Conservation (phyloP, 2,113 vertebrate species). For the Acrocephalus arundinaceus region DNA sequence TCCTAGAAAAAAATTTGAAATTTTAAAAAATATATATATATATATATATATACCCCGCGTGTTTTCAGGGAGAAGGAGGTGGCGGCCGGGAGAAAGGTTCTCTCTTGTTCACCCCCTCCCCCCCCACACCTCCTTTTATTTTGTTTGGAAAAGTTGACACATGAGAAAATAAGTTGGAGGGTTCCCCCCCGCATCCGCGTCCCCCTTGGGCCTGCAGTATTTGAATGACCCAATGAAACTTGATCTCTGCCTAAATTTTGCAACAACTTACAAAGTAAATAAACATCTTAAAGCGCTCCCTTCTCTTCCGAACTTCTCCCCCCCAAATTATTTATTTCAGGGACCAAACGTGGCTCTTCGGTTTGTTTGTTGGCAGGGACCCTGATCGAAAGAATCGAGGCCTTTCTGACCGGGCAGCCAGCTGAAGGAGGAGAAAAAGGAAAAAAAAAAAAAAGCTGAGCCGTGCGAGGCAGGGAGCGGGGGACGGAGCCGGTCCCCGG, state of each 20-base stretch:
- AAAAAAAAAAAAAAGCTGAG: not conserved
- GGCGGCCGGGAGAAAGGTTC: not conserved
- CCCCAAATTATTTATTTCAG: not conserved
- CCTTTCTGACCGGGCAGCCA: conserved; percentile 5
- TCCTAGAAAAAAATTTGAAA: too few relatives aligned
- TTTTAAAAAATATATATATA: too few relatives aligned
- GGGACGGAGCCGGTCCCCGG: not conserved
- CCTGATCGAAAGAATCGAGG: conserved; percentile 4
- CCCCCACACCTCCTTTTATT: not conserved
- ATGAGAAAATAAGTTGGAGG: conserved; percentile 27
- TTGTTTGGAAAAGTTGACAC: conserved; percentile 59
- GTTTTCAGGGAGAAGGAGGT: not conserved
- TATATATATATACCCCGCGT: not conserved
- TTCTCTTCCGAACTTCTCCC: not conserved
- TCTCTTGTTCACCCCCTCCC: not conserved
- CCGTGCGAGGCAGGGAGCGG: not conserved
- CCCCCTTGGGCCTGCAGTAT: conserved; percentile 21
- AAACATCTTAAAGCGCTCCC: conserved; percentile 32
- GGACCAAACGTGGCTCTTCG: conserved; percentile 16
- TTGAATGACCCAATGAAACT: conserved; percentile 48
- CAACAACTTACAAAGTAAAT: conserved; percentile 55
- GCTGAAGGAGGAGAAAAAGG: not conserved
- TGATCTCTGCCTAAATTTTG: conserved; percentile 53
- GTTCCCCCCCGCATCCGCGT: not conserved
- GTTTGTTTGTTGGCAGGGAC: conserved; percentile 32